Evolutionary conservation across 2,888 invertebrate species (phyloP).

Genomic region (Epinotia bilunana): DNA sequence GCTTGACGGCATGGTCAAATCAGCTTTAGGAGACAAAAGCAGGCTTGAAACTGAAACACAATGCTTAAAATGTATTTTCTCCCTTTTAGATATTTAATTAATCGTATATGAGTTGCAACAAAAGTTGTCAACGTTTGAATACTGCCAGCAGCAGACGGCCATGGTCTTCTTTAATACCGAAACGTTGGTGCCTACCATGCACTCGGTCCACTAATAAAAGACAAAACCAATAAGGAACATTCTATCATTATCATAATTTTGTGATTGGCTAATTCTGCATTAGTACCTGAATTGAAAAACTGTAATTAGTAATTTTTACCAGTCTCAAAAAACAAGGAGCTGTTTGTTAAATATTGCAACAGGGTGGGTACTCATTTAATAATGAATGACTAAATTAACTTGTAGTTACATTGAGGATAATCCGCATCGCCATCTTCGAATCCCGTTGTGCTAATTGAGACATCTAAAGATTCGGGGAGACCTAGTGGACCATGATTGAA

Average conservation of each 20-base stretch:
- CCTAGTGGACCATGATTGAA: constrained; percentile 65
- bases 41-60: constrained; percentile 69
- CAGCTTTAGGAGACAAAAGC: constrained; percentile 75
- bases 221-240: too few species aligned
- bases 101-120: too few species aligned
- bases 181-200: too few species aligned
- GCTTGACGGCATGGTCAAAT: constrained; percentile 55
- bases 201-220: not conserved
- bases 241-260: too few species aligned
- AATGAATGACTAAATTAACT: not conserved
- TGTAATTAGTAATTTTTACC: too few species aligned
- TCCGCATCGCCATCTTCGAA: constrained; percentile 69
- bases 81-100: not conserved
- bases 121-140: too few species aligned
- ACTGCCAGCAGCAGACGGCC: not conserved
- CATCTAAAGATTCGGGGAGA: constrained; percentile 68
- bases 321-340: too few species aligned
- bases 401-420: constrained; percentile 61
- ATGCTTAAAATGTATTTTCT: not conserved
- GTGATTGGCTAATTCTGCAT: too few species aligned
- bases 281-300: too few species aligned
- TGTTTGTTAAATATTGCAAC: too few species aligned
- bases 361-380: too few species aligned
- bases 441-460: constrained; percentile 69
- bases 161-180: too few species aligned